Evolutionary conservation across 2,888 invertebrate genomes (phyloP).

Genomic region (Aplocera efformata): DNA sequence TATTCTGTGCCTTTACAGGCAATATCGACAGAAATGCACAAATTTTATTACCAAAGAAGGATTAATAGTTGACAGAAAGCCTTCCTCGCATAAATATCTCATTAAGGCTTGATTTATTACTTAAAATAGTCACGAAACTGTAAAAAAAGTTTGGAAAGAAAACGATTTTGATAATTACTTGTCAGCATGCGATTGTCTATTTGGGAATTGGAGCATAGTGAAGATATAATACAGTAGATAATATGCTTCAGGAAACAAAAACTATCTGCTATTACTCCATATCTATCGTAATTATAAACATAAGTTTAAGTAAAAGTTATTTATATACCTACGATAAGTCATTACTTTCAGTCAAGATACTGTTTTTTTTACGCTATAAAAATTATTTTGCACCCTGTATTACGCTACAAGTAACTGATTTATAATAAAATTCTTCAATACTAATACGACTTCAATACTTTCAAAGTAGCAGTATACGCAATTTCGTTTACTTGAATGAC

Average conservation of each 20-base stretch:
- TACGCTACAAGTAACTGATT: too few relatives aligned
- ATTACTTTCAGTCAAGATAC: too few relatives aligned
- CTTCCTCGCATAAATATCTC: conserved; percentile 75
- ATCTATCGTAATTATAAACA: too few relatives aligned
- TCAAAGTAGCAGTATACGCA: too few relatives aligned
- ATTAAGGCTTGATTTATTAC: conserved; percentile 75
- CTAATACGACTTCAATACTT: too few relatives aligned
- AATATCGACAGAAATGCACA: conserved; percentile 54
- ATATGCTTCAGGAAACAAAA: too few relatives aligned
- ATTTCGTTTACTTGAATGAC: too few relatives aligned
- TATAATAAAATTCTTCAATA: too few relatives aligned
- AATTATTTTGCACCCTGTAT: conserved; percentile 19
- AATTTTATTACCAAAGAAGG: conserved; percentile 57
- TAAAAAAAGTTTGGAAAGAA: conserved; percentile 68
- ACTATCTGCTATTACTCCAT: too few relatives aligned
- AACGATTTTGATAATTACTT: conserved; percentile 76
- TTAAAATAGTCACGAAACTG: conserved; percentile 70
- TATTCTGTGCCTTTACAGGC: conserved; percentile 26
- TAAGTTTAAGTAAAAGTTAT: too few relatives aligned
- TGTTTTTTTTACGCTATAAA: too few relatives aligned
- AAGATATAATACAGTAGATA: conserved; percentile 64
- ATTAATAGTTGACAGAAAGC: conserved; percentile 73
- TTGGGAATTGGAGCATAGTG: conserved; percentile 54
- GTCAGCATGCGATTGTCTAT: conserved; percentile 78
- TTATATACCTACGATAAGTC: too few relatives aligned